Evolutionary conservation across 2,113 vertebrate species (phyloP).

Genomic region (Zosterops japonicus): DNA sequence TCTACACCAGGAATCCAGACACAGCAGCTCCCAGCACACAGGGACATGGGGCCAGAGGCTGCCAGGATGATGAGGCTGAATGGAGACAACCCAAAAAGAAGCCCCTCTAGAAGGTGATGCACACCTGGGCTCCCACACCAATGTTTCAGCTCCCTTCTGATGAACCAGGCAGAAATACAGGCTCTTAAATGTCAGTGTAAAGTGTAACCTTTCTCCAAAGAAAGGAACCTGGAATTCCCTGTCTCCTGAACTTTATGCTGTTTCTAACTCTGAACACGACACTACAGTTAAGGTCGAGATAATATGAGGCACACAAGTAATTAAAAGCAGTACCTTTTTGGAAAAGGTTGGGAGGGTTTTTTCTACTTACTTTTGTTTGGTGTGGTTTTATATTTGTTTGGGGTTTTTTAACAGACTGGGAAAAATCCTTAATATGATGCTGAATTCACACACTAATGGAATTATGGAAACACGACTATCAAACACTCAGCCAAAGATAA

Average conservation of each 20-base stretch:
- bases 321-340: neutral
- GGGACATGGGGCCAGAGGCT: neutral
- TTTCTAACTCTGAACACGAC: neutral
- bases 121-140: neutral
- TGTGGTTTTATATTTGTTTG: constrained; percentile 7
- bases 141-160: neutral
- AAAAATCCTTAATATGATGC: neutral
- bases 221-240: neutral
- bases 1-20: neutral
- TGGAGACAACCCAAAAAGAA: neutral
- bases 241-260: neutral
- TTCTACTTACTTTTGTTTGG: neutral
- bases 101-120: neutral
- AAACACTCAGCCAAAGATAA: constrained; percentile 32
- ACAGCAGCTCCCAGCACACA: neutral
- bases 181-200: neutral
- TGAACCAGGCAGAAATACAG: neutral
- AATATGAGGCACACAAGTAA: neutral
- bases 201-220: neutral
- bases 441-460: constrained; percentile 20
- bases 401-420: neutral
- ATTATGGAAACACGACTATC: constrained; percentile 28
- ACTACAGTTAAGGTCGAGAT: neutral
- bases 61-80: rapidly evolving
- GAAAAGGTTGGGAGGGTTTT: neutral